phyloP scores from a whole-genome alignment of 2,888 invertebrate genomes.

The Teinopalpus imperialis region DNA sequence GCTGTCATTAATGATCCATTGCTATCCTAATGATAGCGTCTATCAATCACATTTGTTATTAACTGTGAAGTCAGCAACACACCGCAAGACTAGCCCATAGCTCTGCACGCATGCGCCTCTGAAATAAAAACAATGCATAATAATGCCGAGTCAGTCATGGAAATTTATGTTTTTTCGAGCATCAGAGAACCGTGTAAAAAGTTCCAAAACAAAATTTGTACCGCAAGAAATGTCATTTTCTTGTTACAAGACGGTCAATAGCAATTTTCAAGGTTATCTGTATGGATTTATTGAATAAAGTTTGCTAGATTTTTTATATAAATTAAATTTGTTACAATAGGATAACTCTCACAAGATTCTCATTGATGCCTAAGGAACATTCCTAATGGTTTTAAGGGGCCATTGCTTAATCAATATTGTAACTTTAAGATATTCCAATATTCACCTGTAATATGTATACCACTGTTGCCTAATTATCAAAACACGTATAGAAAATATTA shows the following conservation, averaged over 20 bases:
- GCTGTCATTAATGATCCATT: slow-evolving; percentile 50
- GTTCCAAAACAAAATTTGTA: background rate
- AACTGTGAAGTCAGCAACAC: slow-evolving; percentile 71
- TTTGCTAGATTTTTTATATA: slow-evolving; percentile 17
- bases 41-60: slow-evolving; percentile 38
- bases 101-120: slow-evolving; percentile 82
- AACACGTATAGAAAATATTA: too few relatives aligned
- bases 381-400: slow-evolving; percentile 54
- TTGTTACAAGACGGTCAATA: too few relatives aligned
- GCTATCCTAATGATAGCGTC: too few relatives aligned
- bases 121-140: slow-evolving; percentile 78
- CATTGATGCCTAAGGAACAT: slow-evolving; percentile 56
- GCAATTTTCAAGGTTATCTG: too few relatives aligned
- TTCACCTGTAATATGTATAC: slow-evolving; percentile 45
- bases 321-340: background rate
- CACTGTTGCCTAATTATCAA: too few relatives aligned
- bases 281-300: background rate
- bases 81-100: slow-evolving; percentile 74
- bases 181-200: slow-evolving; percentile 30
- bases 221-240: too few relatives aligned
- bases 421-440: slow-evolving; percentile 60
- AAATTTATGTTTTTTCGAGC: slow-evolving; percentile 56
- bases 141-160: slow-evolving; percentile 81
- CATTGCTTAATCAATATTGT: slow-evolving; percentile 57
- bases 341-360: slow-evolving; percentile 44